Conservation (phyloP, 2,113 vertebrate genomes). For the Acrocephalus arundinaceus region DNA sequence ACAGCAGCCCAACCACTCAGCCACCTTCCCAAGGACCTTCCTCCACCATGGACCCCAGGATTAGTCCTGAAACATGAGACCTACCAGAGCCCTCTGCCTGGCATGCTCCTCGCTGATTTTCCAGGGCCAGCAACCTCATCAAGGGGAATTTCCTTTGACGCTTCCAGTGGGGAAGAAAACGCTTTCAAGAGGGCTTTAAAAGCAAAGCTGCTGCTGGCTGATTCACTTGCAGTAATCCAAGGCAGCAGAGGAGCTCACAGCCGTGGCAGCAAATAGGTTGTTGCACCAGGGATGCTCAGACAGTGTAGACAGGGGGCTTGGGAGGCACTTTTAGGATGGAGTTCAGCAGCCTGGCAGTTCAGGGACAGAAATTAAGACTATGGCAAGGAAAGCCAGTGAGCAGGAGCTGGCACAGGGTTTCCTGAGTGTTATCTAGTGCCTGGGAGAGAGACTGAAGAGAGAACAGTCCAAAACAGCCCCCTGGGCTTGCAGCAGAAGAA, state of each 20-base stretch:
- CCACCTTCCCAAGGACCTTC: background rate
- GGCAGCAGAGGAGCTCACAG: background rate
- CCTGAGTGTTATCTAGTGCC: background rate
- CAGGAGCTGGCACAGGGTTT: background rate
- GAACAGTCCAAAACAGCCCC: background rate
- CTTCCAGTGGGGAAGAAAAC: background rate
- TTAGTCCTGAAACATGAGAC: background rate
- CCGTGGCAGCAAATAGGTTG: rapidly evolving
- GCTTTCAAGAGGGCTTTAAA: constrained; percentile 7
- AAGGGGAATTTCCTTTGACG: background rate
- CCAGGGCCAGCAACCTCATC: background rate
- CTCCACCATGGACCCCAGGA: background rate
- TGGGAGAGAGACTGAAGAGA: background rate
- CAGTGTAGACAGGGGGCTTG: rapidly evolving
- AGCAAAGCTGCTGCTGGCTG: background rate
- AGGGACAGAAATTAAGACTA: background rate
- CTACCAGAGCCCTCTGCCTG: background rate
- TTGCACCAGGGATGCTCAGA: background rate
- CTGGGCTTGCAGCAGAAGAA: rapidly evolving
- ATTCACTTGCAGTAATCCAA: background rate
- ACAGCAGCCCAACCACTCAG: background rate
- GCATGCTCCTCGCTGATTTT: background rate
- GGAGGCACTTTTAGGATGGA: background rate
- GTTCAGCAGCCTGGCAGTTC: background rate
- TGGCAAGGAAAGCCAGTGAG: rapidly evolving